A percentile compares a stretch with the other conserved stretches of the same genome.
Evolutionary conservation across 2,797 vertebrate genomes (phyloP).

Genomic region (Halcyon chelicuti): DNA sequence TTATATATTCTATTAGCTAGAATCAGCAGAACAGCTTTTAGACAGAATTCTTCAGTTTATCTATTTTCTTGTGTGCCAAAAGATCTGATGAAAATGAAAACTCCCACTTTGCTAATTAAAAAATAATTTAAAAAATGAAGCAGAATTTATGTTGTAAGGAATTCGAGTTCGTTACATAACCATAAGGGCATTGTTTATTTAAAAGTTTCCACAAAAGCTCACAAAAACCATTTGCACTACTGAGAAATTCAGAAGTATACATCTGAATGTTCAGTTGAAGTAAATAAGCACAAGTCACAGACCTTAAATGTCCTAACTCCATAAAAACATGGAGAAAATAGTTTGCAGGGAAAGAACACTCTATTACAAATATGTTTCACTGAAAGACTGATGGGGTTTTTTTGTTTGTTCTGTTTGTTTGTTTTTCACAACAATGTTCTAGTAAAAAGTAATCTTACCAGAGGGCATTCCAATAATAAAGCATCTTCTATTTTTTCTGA

Average conservation of each 20-base stretch:
- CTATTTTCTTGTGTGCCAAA: neutral
- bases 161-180: neutral
- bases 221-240: neutral
- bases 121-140: neutral
- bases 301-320: neutral
- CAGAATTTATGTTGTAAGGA: neutral
- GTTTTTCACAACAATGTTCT: neutral
- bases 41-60: neutral
- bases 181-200: neutral
- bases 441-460: conserved; percentile 86
- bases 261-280: neutral
- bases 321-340: neutral
- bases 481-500: conserved; percentile 95
- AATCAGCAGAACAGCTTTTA: neutral
- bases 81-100: neutral
- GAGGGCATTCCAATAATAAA: conserved; percentile 90
- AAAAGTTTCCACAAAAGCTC: neutral
- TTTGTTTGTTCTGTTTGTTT: no score
- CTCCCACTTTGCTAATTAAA: neutral
- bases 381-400: neutral
- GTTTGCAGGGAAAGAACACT: neutral
- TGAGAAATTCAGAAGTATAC: neutral
- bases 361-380: neutral
- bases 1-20: neutral
- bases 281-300: neutral